Conservation (phyloP, 1,140 invertebrate species). For the Plectus sambesii region DNA sequence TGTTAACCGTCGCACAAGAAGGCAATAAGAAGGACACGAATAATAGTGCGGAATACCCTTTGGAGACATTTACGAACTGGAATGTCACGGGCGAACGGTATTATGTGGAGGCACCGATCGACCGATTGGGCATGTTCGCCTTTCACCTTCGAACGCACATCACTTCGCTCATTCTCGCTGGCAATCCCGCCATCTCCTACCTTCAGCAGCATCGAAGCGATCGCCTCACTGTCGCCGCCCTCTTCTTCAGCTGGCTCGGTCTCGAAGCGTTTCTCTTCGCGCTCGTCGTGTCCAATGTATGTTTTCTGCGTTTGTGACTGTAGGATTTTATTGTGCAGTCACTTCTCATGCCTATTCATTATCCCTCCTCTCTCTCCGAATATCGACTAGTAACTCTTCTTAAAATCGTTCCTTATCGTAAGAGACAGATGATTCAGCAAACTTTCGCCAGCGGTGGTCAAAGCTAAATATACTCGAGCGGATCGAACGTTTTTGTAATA, state of each 20-base stretch:
- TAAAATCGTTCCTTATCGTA: no score
- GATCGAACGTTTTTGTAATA: constrained; percentile 3
- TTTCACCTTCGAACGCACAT: constrained; percentile 17
- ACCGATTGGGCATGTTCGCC: constrained; percentile 5
- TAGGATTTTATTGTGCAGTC: no score
- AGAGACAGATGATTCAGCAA: background rate
- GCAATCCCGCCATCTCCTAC: constrained; percentile 17
- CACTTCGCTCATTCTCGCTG: constrained; percentile 19
- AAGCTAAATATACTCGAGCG: background rate
- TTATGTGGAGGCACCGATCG: constrained; percentile 16
- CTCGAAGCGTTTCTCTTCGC: constrained; percentile 21
- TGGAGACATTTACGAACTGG: no score
- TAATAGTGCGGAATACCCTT: no score
- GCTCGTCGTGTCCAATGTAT: constrained; percentile 13
- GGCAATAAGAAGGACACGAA: no score
- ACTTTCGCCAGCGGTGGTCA: background rate
- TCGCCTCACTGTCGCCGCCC: constrained; percentile 8
- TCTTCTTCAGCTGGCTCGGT: constrained; percentile 16
- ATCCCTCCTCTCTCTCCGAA: no score
- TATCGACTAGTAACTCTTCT: no score
- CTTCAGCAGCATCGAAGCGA: constrained; percentile 9
- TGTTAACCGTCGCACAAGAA: no score
- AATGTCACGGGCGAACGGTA: no score
- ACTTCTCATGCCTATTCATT: no score
- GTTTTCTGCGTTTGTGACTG: no score